Evolutionary conservation across 1,140 invertebrate genomes (phyloP), one percentile per base, ranked within the genome.

Genomic region (Listronotus oregonensis): DNA sequence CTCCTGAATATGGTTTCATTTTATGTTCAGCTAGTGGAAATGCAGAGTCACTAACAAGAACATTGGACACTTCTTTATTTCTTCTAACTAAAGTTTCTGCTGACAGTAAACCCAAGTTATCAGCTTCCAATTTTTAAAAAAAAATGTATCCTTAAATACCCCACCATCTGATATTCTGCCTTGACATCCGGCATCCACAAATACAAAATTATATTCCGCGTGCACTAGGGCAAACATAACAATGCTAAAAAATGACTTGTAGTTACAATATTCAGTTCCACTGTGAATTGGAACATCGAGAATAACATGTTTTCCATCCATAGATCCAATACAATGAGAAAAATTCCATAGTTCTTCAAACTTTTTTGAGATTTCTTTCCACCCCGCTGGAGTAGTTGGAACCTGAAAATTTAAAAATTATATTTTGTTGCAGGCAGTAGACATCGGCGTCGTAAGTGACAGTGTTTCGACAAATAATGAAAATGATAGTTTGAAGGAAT

Each of bases 31-130:
- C 65, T 42, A 83, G 51, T 50, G 80, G 70, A 76, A 85, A 85
- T 46, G 80, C 82, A 58, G 81, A 79, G 73, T 85, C 82, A 9
- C 74, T 82, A 31, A 84, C 67, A 72, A 85, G 37, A 49, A 61
- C 21, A 18, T 56, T 50, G 1, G 65, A 52, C 8, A 67, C 32
- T 6, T 34, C 21, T 49, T 49, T 31, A 4, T 32, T n/a, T 44
- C 50, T 39, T 7, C 54, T 52, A 1, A 12, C 11, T 34, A 57
- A 42, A 12, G 18, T 14, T n/a, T 10, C 12, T 8, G 0, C 1
- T 18, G n/a, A 11, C 0, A 21, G 59, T 42, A 67, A 21, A n/a
- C 47, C 9, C 49, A 51, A 49, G 11, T 8, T 44, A 39, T 67
- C 57, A 11, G 46, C 21, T 49, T 61, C 37, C 15, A 67, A 18